These are phyloP conservation scores for Acromyrmex heyeri DNA, from an alignment of 1,140 invertebrate genomes.

Conservation along the genomic window DNA sequence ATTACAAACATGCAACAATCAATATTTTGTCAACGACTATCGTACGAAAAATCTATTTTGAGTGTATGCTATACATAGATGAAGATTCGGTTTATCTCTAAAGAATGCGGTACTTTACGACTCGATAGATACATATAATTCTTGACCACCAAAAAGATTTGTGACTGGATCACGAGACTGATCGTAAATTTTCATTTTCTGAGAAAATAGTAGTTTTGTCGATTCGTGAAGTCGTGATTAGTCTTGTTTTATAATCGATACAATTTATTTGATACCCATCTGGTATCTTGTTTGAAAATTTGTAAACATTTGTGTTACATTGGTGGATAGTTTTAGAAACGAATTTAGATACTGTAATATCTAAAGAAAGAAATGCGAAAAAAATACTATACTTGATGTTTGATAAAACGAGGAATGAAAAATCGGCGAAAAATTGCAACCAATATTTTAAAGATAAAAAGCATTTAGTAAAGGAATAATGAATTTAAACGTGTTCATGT, in stretches of 20 bases:
- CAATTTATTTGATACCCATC: not conserved
- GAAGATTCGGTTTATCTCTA: constrained; percentile 1
- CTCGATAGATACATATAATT: constrained; percentile 16
- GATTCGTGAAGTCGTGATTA: not conserved
- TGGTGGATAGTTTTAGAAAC: not conserved
- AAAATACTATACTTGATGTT: not conserved
- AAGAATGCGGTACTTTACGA: constrained; percentile 29
- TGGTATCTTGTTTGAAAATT: not conserved
- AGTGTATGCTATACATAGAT: not conserved
- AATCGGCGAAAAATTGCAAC: not conserved
- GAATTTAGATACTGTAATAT: not conserved
- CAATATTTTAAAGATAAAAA: constrained; percentile 3
- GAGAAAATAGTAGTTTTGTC: not conserved
- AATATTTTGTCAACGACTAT: not conserved
- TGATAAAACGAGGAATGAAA: not conserved
- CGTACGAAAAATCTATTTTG: not conserved
- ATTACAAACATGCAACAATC: not conserved
- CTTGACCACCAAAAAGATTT: constrained; percentile 19
- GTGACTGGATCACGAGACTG: constrained; percentile 42
- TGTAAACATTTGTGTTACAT: not conserved
- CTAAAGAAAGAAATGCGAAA: not conserved
- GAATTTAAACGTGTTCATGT: not conserved
- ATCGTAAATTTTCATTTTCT: constrained; percentile 41
- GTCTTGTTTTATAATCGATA: not conserved
- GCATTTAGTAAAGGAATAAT: not conserved